Conservation (phyloP, 2,888 invertebrate species). For the Dryadula phaetusa region DNA sequence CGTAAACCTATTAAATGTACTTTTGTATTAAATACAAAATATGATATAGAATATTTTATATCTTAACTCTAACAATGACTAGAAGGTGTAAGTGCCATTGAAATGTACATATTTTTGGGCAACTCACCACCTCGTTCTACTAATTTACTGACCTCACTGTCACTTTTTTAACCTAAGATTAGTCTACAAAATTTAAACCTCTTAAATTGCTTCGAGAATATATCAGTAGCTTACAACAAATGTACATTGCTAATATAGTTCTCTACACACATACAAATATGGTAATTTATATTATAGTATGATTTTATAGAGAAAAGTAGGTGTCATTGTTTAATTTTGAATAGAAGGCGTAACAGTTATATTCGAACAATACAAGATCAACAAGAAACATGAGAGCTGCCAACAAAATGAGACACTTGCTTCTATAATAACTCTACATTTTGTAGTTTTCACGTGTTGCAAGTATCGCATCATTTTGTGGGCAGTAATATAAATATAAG, state of each 20-base stretch:
- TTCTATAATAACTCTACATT: not conserved
- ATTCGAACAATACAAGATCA: conserved; percentile 68
- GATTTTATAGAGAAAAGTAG: conserved; percentile 25
- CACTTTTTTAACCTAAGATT: conserved; percentile 23
- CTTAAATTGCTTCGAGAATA: conserved; percentile 44
- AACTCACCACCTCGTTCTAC: conserved; percentile 36
- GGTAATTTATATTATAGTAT: conserved; percentile 20
- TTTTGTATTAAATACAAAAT: conserved; percentile 26
- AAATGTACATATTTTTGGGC: conserved; percentile 44
- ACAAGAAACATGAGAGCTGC: conserved; percentile 52
- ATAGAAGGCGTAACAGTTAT: conserved; percentile 64
- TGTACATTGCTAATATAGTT: conserved; percentile 24
- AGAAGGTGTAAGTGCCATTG: conserved; percentile 41
- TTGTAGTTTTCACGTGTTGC: not conserved
- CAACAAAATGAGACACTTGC: conserved; percentile 38
- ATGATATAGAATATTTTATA: conserved; percentile 7
- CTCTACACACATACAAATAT: conserved; percentile 34
- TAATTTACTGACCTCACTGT: conserved; percentile 23
- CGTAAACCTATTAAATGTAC: not conserved
- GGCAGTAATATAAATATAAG: conserved; percentile 52
- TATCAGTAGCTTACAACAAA: conserved; percentile 36
- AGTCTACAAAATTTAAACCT: conserved; percentile 35
- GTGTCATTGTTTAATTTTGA: conserved; percentile 20
- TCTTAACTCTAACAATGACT: conserved; percentile 28
- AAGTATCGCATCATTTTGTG: conserved; percentile 29